Base-by-base conservation (phyloP, 2,113 vertebrate genomes). In the Toxotes chatareus region DNA sequence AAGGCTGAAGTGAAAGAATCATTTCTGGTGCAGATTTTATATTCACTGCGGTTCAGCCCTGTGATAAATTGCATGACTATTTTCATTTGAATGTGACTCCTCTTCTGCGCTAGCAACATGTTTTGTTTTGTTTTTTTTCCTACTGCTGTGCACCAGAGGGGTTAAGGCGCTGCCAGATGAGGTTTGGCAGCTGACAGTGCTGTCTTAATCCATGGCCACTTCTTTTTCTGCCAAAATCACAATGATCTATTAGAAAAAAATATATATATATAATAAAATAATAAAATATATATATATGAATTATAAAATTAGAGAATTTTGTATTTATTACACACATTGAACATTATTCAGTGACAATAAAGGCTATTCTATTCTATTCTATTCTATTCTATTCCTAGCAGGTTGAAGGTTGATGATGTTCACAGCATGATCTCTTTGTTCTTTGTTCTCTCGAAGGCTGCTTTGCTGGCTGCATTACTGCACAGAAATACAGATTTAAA, bases 351-450 rank as follows among this genome's bases (percentile, higher is more conserved):
- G 1, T 27, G 27, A 27, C 27, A 27, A 27, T 1, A 27, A 27
- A 27, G 27, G 27, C 27, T 27, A 27, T 27, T 27, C 27, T 27
- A 27, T 27, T 27, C 27, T 27, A 27, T 27, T 27, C 27, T 27
- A 27, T 27, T 27, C 27, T 27, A 27, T 27, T 27, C 27, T 27
- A 83, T 71, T 85, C 4, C 19, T 57, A 2, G 44, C 49, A 65
- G 55, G 36, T 67, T 82, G 47, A 61, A 61, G 51, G 70, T n/a
- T n/a, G n/a, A n/a, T n/a, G n/a, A 4, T 74, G 65, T 56, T 17
- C 63, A 53, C 63, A 78, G 73, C 79, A 72, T 71, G 59, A 8
- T 59, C 40, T 80, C 57, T 82, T 78, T 79, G 10, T 82, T 78
- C 31, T 67, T 77, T 73, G 56, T 64, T 61, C 46, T 71, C 40